A percentile compares a stretch with the other conserved stretches of the same genome.
phyloP scores from a whole-genome alignment of 2,797 vertebrate species.

The Manis crassicaudata region DNA sequence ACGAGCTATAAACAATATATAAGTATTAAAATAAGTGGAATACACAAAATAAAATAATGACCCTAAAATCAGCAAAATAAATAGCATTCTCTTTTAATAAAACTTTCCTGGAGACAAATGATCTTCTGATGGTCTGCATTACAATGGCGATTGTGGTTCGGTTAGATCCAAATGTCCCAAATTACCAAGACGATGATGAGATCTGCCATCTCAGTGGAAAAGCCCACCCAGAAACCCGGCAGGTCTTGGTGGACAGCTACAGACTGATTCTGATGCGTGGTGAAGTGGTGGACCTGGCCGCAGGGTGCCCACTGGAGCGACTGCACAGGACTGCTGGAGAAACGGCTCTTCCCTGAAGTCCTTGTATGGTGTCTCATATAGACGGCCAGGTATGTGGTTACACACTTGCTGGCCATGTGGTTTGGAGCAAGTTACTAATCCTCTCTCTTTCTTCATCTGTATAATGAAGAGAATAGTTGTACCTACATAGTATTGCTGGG shows the following conservation, averaged over 20 bases:
- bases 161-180: not conserved
- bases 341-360: not conserved
- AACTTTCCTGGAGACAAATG: not conserved
- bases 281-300: no score
- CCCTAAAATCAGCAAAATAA: not conserved
- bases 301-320: not conserved
- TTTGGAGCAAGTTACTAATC: no score
- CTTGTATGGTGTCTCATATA: not conserved
- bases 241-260: not conserved
- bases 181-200: no score
- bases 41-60: not conserved
- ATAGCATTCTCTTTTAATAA: not conserved
- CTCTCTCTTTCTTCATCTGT: not conserved
- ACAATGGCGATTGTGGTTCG: not conserved
- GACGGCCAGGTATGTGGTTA: not conserved
- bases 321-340: not conserved
- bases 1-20: not conserved
- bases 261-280: rapidly evolving
- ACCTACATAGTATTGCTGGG: no score
- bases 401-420: not conserved
- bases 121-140: not conserved
- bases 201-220: not conserved
- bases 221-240: not conserved
- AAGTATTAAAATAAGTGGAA: not conserved
- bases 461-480: not conserved